Base-by-base conservation (phyloP, 2,113 vertebrate genomes). In the Athene cunicularia region DNA sequence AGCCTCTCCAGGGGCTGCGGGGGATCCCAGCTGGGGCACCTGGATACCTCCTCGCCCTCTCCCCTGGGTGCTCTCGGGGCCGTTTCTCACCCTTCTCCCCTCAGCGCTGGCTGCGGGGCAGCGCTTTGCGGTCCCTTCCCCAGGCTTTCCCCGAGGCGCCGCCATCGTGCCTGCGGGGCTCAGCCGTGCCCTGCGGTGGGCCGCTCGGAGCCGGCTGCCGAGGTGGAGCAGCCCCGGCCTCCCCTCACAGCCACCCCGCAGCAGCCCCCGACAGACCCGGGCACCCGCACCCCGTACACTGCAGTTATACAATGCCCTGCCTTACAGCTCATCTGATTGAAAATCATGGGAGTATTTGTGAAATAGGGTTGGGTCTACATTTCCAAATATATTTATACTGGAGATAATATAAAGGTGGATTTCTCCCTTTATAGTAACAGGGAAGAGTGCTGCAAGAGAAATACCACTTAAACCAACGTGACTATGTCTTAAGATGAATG, bases 221-320 rank as follows among this genome's bases (percentile, higher is more conserved):
- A 21, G 26, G 23, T 0, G 0, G 20, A 14, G 16, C 52, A 63
- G 19, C 26, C 28, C 41, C 0, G 0, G 26, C 7, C 3, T 0
- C 52, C 41, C 14, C 33, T 8, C 22, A 52, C 45, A 71, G 41
- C 8, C 33, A 18, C n/a, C 5, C 8, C 17, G 18, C 24, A 2
- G 26, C 19, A 76, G 70, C 18, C 11, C 23, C 14, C 10, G 5
- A 12, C 49, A 49, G 12, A 6, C 3, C 14, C 15, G 26, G 49
- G 49, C 6, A 50, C 12, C 9, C 8, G 0, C 43, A 62, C 3
- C 26, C 6, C 0, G 6, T 16, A 4, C 11, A 4, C 33, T 76
- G 33, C 17, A 49, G n/a, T 2, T n/a, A n/a, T 81, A 9, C 20
- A 70, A 59, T 14, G 21, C 9, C 18, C 22, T 86, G n/a, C 6